These are phyloP conservation scores for Brachymystax lenok DNA, from an alignment of 2,797 vertebrate genomes.

Conservation along the genomic window DNA sequence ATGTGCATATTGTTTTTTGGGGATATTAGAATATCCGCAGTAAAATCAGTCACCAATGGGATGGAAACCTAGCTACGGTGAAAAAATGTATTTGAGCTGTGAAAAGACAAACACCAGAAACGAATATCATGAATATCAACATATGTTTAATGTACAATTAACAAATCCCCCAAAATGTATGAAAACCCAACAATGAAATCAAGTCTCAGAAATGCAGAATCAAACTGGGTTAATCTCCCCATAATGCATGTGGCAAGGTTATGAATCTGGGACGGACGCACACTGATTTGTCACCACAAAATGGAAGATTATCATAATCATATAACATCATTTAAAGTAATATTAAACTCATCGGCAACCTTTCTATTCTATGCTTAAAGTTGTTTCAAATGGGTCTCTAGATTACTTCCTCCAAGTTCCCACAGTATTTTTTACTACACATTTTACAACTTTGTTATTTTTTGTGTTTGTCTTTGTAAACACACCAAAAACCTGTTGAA, in stretches of 20 bases:
- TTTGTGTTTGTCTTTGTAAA: neutral
- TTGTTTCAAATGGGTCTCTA: neutral
- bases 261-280: constrained; percentile 29
- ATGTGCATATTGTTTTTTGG: too few species aligned
- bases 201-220: neutral
- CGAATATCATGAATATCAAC: constrained; percentile 4
- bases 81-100: neutral
- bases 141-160: constrained; percentile 58
- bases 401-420: constrained; percentile 4
- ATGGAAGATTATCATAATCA: constrained; percentile 42
- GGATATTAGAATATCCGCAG: too few species aligned
- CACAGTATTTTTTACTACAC: constrained; percentile 11
- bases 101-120: neutral
- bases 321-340: constrained; percentile 17
- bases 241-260: constrained; percentile 23
- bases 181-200: constrained; percentile 3
- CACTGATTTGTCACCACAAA: constrained; percentile 55
- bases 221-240: constrained; percentile 26
- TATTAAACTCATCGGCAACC: constrained; percentile 6
- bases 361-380: constrained; percentile 6
- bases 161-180: constrained; percentile 19
- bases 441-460: constrained; percentile 8
- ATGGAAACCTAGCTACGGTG: neutral
- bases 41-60: too few species aligned
- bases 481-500: constrained; percentile 21